These are phyloP conservation scores for Brachionus calyciflorus DNA, from an alignment of 1,140 invertebrate genomes.

Conservation along the genomic window DNA sequence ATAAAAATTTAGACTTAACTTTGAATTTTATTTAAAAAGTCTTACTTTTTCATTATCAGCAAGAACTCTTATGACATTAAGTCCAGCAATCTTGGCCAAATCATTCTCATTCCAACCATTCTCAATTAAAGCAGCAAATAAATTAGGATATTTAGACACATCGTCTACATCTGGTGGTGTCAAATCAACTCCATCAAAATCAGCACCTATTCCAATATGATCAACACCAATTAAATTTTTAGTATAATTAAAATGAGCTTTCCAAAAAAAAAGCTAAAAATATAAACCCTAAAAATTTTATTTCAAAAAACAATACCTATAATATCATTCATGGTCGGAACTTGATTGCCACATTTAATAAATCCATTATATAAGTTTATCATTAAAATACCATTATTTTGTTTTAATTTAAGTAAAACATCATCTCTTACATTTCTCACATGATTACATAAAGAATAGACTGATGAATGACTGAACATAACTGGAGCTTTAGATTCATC, in stretches of 20 bases:
- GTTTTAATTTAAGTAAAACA: conserved; percentile 71
- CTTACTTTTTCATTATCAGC: conserved; percentile 71
- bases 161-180: conserved; percentile 72
- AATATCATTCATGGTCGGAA: conserved; percentile 76
- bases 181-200: conserved; percentile 56
- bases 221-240: conserved; percentile 73
- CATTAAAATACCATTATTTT: conserved; percentile 84
- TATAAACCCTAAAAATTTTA: not conserved
- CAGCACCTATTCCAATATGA: conserved; percentile 65
- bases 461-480: conserved; percentile 83
- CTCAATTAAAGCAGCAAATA: conserved; percentile 69
- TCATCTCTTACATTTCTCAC: conserved; percentile 78
- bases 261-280: conserved; percentile 50
- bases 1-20: too few species aligned
- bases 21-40: not conserved
- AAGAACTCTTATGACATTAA: conserved; percentile 80
- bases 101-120: conserved; percentile 78
- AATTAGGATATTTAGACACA: conserved; percentile 80
- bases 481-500: conserved; percentile 75
- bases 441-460: conserved; percentile 76
- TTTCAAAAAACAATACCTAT: conserved; percentile 70
- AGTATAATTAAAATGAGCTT: conserved; percentile 86
- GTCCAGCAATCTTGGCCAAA: conserved; percentile 79
- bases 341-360: conserved; percentile 69
- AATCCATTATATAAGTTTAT: conserved; percentile 85